Base-by-base conservation (phyloP, 2,888 invertebrate genomes). In the Hoplodrina blanda region DNA sequence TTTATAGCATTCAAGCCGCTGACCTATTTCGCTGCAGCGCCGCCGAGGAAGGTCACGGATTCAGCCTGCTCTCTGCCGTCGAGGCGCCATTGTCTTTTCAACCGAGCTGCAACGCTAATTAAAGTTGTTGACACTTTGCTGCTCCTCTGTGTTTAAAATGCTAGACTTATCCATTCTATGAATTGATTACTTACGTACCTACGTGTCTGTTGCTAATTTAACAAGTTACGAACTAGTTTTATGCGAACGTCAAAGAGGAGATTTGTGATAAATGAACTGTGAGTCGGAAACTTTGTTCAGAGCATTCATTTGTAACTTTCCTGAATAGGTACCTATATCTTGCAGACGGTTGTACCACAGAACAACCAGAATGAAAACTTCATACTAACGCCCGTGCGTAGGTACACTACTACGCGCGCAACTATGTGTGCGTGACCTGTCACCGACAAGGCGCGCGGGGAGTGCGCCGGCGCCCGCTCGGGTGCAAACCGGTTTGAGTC, bases 1-100 rank as follows among this genome's bases (percentile, higher is more conserved):
- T 96, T 95, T 95, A 95, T 95, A 96, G 95, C 93, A 93, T 93
- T 94, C 92, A 94, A 95, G 95, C 95, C 95, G 95, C 95, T 95
- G 96, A 96, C 96, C 95, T 94, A 96, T 95, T 95, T 96, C 91
- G 92, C 93, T 95, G 95, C 95, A 95, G 93, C 92, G 91, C 93
- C 92, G 83, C 90, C 91, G 91, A 91, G 94, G 95, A 96, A 95
- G 96, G 95, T 96, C 96, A 96, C 94, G 95, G 95, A 94, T 95
- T 91, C 94, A 92, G 94, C 92, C 93, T 88, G 91, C 93, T 92
- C 92, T 93, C 89, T 93, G 94, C 89, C 93, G 91, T 89, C 90
- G 90, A 91, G 94, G 92, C 94, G 94, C 95, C 93, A 94, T 95
- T 95, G 95, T 95, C 95, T 94, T 89, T 86, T 90, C 91, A 90